A percentile compares a stretch with the other conserved stretches of the same genome.
Conservation (phyloP, 2,113 vertebrate species). For the Raphicerus campestris region DNA sequence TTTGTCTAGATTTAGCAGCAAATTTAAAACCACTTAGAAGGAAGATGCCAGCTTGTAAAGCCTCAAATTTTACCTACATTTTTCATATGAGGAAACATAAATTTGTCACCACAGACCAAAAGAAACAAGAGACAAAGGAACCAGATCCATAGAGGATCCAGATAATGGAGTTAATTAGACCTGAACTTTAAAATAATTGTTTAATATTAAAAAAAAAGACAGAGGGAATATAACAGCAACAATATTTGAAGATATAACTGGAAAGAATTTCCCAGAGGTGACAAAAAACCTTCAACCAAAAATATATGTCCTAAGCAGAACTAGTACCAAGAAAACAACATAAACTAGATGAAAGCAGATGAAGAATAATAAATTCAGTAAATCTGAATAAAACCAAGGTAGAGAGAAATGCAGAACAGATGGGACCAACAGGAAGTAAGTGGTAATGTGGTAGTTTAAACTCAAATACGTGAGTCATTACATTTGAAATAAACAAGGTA, state of each 20-base stretch:
- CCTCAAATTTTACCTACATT: neutral
- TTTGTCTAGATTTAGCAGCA: neutral
- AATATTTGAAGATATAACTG: neutral
- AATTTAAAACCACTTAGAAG: neutral
- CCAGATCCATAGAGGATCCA: neutral
- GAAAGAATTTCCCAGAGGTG: neutral
- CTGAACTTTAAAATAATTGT: neutral
- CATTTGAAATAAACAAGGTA: neutral
- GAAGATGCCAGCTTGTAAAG: neutral
- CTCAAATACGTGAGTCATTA: neutral
- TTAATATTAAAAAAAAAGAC: neutral
- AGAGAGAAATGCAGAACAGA: neutral
- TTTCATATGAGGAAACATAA: neutral
- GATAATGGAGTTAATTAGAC: neutral
- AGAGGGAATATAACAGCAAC: neutral
- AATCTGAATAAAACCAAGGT: neutral
- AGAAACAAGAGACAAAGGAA: neutral
- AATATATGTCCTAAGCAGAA: neutral
- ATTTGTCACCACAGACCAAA: neutral
- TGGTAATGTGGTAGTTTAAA: neutral
- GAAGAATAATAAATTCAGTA: neutral
- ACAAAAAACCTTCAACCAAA: slow-evolving; percentile 8
- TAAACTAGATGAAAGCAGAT: neutral
- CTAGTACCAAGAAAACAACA: neutral
- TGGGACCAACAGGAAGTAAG: neutral